A percentile compares a stretch with the other conserved stretches of the same genome.
Evolutionary conservation across 2,113 vertebrate species (phyloP).

Genomic region (Thamnophis sirtalis): DNA sequence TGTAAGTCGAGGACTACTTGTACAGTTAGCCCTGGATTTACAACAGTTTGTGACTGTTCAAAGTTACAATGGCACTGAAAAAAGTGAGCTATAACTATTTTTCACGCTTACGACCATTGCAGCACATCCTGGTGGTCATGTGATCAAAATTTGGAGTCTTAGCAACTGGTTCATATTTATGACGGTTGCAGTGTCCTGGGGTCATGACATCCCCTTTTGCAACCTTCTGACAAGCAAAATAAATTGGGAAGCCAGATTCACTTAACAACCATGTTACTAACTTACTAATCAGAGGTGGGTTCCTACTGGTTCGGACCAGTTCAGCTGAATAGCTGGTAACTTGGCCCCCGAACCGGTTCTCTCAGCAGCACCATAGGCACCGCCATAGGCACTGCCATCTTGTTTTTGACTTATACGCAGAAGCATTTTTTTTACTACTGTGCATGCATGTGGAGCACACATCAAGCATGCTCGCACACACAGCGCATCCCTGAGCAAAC

Average conservation of each 20-base stretch:
- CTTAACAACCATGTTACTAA: background rate
- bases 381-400: no score
- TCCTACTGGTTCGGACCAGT: no score
- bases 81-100: background rate
- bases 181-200: background rate
- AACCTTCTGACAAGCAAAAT: background rate
- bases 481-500: no score
- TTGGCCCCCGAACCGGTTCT: no score
- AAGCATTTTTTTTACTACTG: no score
- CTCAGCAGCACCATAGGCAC: no score
- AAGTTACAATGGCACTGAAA: background rate
- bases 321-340: no score
- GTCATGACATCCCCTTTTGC: background rate
- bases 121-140: background rate
- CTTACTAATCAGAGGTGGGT: background rate
- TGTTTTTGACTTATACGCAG: no score
- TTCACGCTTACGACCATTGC: background rate
- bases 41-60: background rate
- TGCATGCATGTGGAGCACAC: no score
- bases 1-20: background rate
- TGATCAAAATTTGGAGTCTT: background rate
- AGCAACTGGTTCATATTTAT: background rate
- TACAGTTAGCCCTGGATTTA: background rate
- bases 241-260: background rate
- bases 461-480: no score